Percentiles rank a stretch among this genome's conserved stretches.
Conservation (phyloP, 2,797 vertebrate genomes). For the Borostomias antarcticus region DNA sequence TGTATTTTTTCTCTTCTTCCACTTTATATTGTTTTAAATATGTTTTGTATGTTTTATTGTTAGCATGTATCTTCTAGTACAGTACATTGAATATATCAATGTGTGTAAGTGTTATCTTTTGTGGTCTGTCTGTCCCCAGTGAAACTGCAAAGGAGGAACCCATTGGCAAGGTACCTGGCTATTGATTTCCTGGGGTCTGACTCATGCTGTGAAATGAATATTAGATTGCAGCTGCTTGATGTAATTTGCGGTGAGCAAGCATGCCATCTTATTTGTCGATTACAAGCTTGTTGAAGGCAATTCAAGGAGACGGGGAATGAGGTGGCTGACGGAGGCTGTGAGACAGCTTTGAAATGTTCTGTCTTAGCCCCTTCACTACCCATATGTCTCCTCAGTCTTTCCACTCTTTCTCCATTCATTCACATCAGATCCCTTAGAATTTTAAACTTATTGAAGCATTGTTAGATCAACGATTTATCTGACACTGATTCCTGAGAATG, state of each 20-base stretch:
- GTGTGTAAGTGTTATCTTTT: constrained; percentile 16
- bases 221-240: constrained; percentile 54
- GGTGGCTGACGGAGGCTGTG: constrained; percentile 26
- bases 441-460: constrained; percentile 39
- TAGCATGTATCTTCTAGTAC: no score
- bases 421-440: constrained; percentile 22
- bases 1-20: no score
- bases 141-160: not conserved
- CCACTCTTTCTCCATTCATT: not conserved
- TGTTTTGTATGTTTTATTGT: no score
- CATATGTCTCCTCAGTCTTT: no score
- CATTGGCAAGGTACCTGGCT: constrained; percentile 25
- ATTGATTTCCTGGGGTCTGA: constrained; percentile 51
- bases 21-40: no score
- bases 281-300: constrained; percentile 49
- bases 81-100: constrained; percentile 12
- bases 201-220: constrained; percentile 59
- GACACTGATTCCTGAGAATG: constrained; percentile 36
- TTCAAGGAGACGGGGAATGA: constrained; percentile 51
- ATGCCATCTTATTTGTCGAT: constrained; percentile 41
- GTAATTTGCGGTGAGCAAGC: constrained; percentile 38
- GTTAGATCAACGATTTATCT: constrained; percentile 55
- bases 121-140: constrained; percentile 10
- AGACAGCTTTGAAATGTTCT: constrained; percentile 1
- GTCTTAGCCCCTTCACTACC: no score